A percentile compares a stretch with the other conserved stretches of the same genome.
phyloP scores from a whole-genome alignment of 2,797 vertebrate species.

The Bryconaethiops microstoma region DNA sequence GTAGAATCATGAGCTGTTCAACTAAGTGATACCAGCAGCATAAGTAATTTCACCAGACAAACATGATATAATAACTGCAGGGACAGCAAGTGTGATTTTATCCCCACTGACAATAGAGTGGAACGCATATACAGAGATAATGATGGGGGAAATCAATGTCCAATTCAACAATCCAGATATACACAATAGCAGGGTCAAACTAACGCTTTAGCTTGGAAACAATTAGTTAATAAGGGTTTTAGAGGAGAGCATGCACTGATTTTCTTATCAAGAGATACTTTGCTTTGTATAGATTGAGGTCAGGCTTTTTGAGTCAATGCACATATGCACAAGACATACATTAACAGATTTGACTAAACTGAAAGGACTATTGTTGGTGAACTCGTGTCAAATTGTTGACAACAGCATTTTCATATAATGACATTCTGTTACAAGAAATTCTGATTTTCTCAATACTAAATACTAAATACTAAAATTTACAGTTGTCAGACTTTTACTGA shows the following conservation, averaged over 20 bases:
- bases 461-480: too few relatives aligned
- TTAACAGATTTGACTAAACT: not conserved
- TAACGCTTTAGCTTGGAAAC: conserved; percentile 1
- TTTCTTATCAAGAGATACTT: conserved; percentile 24
- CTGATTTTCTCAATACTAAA: too few relatives aligned
- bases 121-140: conserved; percentile 31
- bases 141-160: conserved; percentile 39
- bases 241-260: conserved; percentile 12
- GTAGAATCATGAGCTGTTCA: conserved; percentile 1
- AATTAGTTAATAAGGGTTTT: conserved; percentile 29
- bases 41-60: conserved; percentile 16
- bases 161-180: conserved; percentile 30
- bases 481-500: too few relatives aligned
- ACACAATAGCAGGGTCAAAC: conserved; percentile 8
- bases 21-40: not conserved
- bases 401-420: too few relatives aligned
- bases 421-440: too few relatives aligned
- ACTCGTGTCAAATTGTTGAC: too few relatives aligned
- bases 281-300: not conserved
- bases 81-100: conserved; percentile 4
- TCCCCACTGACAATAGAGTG: conserved; percentile 25
- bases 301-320: not conserved
- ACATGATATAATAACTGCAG: not conserved
- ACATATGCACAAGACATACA: not conserved
- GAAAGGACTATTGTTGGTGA: not conserved